Evolutionary conservation across 1,140 invertebrate genomes (phyloP), one percentile per base, ranked within the genome.

Genomic region (Leptoteleia sp.): DNA sequence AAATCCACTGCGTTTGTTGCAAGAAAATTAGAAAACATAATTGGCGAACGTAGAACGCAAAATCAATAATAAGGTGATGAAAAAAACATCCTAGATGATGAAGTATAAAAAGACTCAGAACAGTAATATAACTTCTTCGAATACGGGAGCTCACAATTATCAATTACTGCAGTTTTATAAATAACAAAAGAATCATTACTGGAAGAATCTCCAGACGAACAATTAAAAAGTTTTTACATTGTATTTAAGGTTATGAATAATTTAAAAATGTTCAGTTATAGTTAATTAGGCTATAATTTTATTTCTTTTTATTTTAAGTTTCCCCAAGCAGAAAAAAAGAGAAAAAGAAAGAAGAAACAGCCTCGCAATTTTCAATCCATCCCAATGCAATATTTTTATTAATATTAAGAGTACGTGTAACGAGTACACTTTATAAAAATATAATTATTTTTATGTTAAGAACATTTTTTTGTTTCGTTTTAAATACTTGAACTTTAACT

Each of bases 11-110:
- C 88, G 1, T 89, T 87, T 16, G 85, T 90, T 5, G 83, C 91
- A 8, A 85, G 90, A 64, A 91, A 91, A 84, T 82, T 93, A 54
- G 91, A 92, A 78, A 90, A 91, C 82, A 85, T 93, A 5, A 91
- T 91, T 19, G 91, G 88, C 7, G 92, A 92, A 67, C 84, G 92
- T 47, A 86, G 88, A 45, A 89, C 86, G 7, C 88, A 89, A 71
- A 89, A 86, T 78, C 87, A 88, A 42, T 89, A 85, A 75, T 0
- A 48, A 33, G 8, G 13, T 29, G 19, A 25, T 25, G 22, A 31
- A 2, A 5, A 25, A 13, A 54, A 35, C 15, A 37, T 29, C 1
- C 27, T n/a, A 7, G 8, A 4, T 4, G 4, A 29, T 7, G 6
- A n/a, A n/a, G n/a, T n/a, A n/a, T n/a, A n/a, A n/a, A n/a, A n/a